Evolutionary conservation across 1,140 invertebrate genomes (phyloP), one percentile per base, ranked within the genome.

Genomic region (Drosophila nikananu): DNA sequence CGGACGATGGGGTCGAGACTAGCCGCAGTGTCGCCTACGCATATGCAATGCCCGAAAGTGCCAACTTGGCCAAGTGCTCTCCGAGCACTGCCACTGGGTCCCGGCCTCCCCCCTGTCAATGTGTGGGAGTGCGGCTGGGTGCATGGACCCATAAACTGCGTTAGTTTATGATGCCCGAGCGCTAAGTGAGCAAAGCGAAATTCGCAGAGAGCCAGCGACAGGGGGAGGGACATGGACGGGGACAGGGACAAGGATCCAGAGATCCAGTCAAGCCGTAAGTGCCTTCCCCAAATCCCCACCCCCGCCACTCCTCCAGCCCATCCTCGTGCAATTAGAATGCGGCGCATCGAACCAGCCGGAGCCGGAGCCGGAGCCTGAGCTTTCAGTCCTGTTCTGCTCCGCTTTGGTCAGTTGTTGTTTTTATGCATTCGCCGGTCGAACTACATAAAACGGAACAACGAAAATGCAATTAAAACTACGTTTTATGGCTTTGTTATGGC

Each of bases 381-480:
- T 74, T 41, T 62, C 51, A 52, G 32, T 12, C 25, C 60, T 30
- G 35, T 35, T 32, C 39, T 57, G 39, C 15, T 52, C 60, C 41
- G 19, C 51, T 55, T 41, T 90, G 86, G 86, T 84, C 84, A 89
- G 75, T 86, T 87, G 80, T 83, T 86, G 80, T 87, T 87, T 81
- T 81, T 79, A 83, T 87, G 80, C 77, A 91, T 82, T 77, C 82
- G 59, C 74, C 76, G 70, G 76, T 76, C 81, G 75, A 89, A 91
- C 89, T 91, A 84, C 81, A 86, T 89, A 90, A 91, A 91, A 89
- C 86, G 83, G 89, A 80, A 89, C 84, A 91, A 91, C 89, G 89
- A 91, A 91, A 91, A 91, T 86, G 89, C 89, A 91, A 91, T 91
- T 91, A 91, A 91, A 91, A 91, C 79, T 91, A 91, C 82, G 84